These are phyloP conservation scores for Corythaeola cristata DNA, from an alignment of 2,113 vertebrate species.

Conservation along the genomic window DNA sequence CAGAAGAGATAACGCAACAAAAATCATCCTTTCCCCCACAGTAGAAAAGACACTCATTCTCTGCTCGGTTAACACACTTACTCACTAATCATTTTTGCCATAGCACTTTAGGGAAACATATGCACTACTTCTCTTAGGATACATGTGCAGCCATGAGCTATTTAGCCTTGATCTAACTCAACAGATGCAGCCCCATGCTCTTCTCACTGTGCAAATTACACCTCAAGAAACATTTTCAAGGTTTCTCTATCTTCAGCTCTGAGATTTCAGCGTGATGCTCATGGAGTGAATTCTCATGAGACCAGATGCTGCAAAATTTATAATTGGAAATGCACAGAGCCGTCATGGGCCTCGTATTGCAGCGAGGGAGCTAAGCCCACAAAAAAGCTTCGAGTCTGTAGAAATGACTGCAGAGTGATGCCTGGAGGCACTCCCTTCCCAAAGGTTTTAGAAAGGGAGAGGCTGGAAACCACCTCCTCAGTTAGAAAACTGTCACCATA, in stretches of 20 bases:
- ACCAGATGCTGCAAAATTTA: slow-evolving; percentile 22
- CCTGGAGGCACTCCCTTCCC: not conserved
- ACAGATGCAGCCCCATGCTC: not conserved
- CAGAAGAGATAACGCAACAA: not conserved
- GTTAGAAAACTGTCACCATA: not conserved
- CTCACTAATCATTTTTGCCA: not conserved
- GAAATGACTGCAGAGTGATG: not conserved
- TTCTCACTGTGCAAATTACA: not conserved
- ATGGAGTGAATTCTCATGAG: not conserved
- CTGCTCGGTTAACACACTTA: not conserved
- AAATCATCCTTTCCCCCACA: not conserved
- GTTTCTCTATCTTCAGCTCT: not conserved
- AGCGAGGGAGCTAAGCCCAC: not conserved
- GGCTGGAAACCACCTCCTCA: not conserved
- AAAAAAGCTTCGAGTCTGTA: not conserved
- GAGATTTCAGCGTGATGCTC: not conserved
- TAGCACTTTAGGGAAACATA: not conserved
- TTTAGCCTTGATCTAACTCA: not conserved
- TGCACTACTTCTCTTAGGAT: not conserved
- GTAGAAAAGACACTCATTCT: not conserved
- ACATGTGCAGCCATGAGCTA: not conserved
- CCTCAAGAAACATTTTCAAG: not conserved
- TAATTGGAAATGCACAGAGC: not conserved
- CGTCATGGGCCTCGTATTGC: not conserved
- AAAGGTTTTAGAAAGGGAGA: not conserved